Evolutionary conservation across 2,113 vertebrate genomes (phyloP), one percentile per base, ranked within the genome.

Genomic region (Gopherus flavomarginatus): DNA sequence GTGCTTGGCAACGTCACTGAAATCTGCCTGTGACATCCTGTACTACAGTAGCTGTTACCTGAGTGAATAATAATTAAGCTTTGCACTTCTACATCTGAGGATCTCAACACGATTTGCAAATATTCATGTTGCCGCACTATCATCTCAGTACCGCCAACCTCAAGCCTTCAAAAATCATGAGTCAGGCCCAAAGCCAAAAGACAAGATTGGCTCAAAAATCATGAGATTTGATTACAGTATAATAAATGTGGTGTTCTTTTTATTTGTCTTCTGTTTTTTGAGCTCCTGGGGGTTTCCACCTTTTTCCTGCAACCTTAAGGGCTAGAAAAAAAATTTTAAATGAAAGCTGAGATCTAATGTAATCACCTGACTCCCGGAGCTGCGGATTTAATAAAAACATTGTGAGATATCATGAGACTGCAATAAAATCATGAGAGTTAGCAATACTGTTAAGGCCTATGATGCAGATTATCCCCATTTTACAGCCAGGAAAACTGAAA

Each of bases 391-490:
- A 47, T 11, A 78, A 78, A n/a, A 47, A 24, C 12, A 27, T 14
- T 27, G 8, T 69, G 62, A 22, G 24, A 42, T 27, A 16, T 6
- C 42, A 44, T 78, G 24, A 77, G 24, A 47, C 11, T 2, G 3
- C 42, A 77, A 44, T 77, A 77, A 77, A 77, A 27, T 44, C 38
- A 26, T 26, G 42, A 47, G 8, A 19, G 42, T 47, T 44, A 6
- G 75, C 42, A 97, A 96, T 95, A 96, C 96, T 95, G 93, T 87
- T 54, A 54, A 95, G 95, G 90, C 93, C 96, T 90, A 97, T 95
- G 95, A 83, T 96, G 90, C 94, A 96, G 96, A 97, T 96, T 96
- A 96, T 82, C 83, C 95, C 88, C 77, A 11, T 89, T 94, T 93
- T 94, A 87, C 31, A 94, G 94, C 53, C 91, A 88, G 89, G 81